Percentiles rank a stretch among this genome's conserved stretches.
Conservation (phyloP, 2,888 invertebrate genomes). For the Anarsia innoxiella region DNA sequence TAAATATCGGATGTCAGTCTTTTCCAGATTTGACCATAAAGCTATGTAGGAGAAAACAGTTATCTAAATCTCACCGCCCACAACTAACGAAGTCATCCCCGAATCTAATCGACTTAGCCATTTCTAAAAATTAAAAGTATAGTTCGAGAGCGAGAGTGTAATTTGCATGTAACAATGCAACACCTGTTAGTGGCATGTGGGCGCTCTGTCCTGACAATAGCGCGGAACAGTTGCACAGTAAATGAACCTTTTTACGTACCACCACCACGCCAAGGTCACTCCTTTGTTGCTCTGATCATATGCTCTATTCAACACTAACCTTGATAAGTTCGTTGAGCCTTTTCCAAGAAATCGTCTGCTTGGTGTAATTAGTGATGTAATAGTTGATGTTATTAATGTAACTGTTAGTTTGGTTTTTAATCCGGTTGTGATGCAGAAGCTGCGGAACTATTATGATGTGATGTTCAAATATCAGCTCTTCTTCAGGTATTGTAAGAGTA, state of each 20-base stretch:
- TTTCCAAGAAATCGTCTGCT: slow-evolving; percentile 2
- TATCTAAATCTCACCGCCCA: too few relatives aligned
- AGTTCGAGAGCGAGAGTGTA: slow-evolving; percentile 66
- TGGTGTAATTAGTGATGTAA: not conserved
- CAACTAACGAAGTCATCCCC: too few relatives aligned
- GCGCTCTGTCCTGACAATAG: slow-evolving; percentile 58
- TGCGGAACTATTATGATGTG: too few relatives aligned
- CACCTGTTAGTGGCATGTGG: slow-evolving; percentile 68
- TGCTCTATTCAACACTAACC: slow-evolving; percentile 29
- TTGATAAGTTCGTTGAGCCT: slow-evolving; percentile 14
- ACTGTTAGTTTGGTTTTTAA: too few relatives aligned
- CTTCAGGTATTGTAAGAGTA: too few relatives aligned
- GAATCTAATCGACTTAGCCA: too few relatives aligned
- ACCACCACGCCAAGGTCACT: slow-evolving; percentile 65
- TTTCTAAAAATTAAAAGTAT: slow-evolving; percentile 47
- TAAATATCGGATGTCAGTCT: too few relatives aligned
- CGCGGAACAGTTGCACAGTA: slow-evolving; percentile 68
- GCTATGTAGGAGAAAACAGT: too few relatives aligned
- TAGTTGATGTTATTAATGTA: not conserved
- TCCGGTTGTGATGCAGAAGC: too few relatives aligned
- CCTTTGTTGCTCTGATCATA: slow-evolving; percentile 54
- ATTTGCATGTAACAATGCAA: slow-evolving; percentile 73
- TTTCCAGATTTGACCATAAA: too few relatives aligned
- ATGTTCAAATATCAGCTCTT: too few relatives aligned
- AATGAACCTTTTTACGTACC: slow-evolving; percentile 74